Evolutionary conservation across 2,113 vertebrate genomes (phyloP).

Genomic region (Tretioscincus oriximinensis): DNA sequence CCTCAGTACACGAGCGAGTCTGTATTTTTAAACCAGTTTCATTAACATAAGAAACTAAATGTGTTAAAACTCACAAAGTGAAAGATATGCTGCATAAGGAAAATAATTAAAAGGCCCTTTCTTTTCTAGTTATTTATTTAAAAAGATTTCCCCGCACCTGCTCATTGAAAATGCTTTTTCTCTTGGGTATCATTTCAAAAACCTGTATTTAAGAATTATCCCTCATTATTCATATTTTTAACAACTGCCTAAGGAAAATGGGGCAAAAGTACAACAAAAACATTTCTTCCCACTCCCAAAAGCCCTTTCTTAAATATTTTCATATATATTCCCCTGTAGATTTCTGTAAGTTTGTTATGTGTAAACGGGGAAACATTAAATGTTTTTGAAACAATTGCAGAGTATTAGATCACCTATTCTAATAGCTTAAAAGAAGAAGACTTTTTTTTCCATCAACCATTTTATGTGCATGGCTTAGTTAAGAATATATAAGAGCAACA

Average conservation of each 20-base stretch:
- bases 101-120: neutral
- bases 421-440: neutral
- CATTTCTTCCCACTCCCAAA: neutral
- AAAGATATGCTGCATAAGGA: neutral
- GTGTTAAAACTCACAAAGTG: no score
- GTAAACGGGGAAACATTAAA: neutral
- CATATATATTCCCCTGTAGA: neutral
- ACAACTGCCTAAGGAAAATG: neutral
- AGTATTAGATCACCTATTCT: neutral
- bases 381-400: neutral
- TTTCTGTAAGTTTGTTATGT: neutral
- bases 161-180: neutral
- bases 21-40: no score
- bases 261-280: constrained; percentile 1
- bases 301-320: constrained; percentile 16
- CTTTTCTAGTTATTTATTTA: neutral
- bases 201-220: neutral
- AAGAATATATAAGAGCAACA: constrained; percentile 47
- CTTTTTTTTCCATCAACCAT: neutral
- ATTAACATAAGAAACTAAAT: no score
- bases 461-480: constrained; percentile 9
- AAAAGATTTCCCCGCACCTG: neutral
- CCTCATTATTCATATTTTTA: no score
- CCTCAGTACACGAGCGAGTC: no score
- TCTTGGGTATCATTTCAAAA: neutral